Percentiles rank a stretch among this genome's conserved stretches.
phyloP scores from a whole-genome alignment of 2,888 invertebrate genomes.

The Rhagonycha fulva region DNA sequence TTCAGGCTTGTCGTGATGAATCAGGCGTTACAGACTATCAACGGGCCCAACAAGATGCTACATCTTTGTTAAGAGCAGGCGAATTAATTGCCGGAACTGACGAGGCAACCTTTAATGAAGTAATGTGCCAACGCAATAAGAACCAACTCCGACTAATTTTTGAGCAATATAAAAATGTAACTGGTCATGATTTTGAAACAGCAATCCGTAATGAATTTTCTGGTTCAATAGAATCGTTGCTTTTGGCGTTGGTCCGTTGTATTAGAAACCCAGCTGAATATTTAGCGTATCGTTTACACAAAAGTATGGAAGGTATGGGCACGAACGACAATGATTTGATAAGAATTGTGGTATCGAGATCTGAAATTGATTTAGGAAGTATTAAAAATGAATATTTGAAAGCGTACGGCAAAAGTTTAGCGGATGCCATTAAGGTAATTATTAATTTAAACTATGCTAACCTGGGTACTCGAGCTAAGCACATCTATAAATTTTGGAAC shows the following conservation, averaged over 20 bases:
- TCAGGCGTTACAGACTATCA: constrained; percentile 72
- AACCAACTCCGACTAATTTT: constrained; percentile 62
- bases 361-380: constrained; percentile 82
- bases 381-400: constrained; percentile 78
- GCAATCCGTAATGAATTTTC: constrained; percentile 80
- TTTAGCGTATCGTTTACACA: constrained; percentile 83
- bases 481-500: no score
- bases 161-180: constrained; percentile 73
- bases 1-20: constrained; percentile 79
- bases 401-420: constrained; percentile 75
- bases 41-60: constrained; percentile 80
- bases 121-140: constrained; percentile 78
- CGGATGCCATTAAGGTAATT: constrained; percentile 77
- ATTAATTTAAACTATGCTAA: neutral
- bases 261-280: constrained; percentile 76
- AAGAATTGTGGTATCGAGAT: constrained; percentile 81
- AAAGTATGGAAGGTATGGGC: constrained; percentile 88
- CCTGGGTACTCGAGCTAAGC: neutral
- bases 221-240: constrained; percentile 77
- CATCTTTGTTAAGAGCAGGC: constrained; percentile 76
- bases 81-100: constrained; percentile 75
- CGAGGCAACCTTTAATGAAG: constrained; percentile 82
- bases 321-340: constrained; percentile 87
- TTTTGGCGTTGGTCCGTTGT: constrained; percentile 74
- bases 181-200: constrained; percentile 78